A percentile compares a stretch with the other conserved stretches of the same genome.
phyloP scores from a whole-genome alignment of 2,113 vertebrate genomes.

The Callopanchax toddi region DNA sequence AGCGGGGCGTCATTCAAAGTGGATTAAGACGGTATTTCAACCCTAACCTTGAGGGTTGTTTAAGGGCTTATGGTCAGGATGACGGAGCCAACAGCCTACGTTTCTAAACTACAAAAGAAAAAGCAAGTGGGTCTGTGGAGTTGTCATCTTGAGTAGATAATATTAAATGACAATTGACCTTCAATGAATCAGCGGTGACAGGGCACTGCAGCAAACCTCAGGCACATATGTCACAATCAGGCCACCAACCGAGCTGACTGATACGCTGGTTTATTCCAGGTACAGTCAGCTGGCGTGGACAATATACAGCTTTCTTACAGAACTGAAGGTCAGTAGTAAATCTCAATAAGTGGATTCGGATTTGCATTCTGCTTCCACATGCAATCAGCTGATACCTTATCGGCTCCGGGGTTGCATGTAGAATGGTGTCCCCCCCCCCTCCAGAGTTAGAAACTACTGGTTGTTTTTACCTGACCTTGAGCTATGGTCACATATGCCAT shows the following conservation, averaged over 20 bases:
- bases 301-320: conserved; percentile 23
- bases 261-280: conserved; percentile 50
- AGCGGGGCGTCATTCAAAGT: conserved; percentile 65
- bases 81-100: conserved; percentile 59
- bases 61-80: conserved; percentile 19
- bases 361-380: conserved; percentile 53
- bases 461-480: conserved; percentile 72
- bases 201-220: conserved; percentile 54
- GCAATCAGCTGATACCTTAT: conserved; percentile 69
- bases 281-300: conserved; percentile 25
- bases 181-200: conserved; percentile 67
- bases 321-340: conserved; percentile 42
- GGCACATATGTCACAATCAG: conserved; percentile 59
- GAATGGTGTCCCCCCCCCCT: conserved; percentile 43
- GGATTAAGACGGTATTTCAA: conserved; percentile 65
- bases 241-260: conserved; percentile 58
- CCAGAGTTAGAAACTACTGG: conserved; percentile 55
- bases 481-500: conserved; percentile 63
- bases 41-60: conserved; percentile 59
- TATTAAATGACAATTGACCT: conserved; percentile 79
- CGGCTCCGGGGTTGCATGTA: conserved; percentile 53
- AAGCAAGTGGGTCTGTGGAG: conserved; percentile 49
- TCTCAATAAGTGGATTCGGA: conserved; percentile 42
- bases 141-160: conserved; percentile 62
- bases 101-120: conserved; percentile 50